Percentiles rank a stretch among this genome's conserved stretches.
Conservation (phyloP, 2,888 invertebrate species). For the Thelaira solivaga region DNA sequence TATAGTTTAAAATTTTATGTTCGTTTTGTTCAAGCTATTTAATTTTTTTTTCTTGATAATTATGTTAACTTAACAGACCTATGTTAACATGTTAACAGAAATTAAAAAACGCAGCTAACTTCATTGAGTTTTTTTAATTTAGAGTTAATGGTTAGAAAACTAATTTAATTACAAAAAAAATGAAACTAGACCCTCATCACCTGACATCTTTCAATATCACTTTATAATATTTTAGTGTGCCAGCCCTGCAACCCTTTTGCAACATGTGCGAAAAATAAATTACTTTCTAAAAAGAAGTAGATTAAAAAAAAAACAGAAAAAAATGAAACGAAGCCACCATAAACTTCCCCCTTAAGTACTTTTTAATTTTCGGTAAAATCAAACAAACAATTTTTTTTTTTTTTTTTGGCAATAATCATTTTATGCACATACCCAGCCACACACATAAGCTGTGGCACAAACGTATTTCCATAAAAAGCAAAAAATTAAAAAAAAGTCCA, state of each 20-base stretch:
- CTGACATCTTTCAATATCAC: background rate
- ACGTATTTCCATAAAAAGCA: too few relatives aligned
- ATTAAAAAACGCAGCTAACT: too few relatives aligned
- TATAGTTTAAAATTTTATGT: too few relatives aligned
- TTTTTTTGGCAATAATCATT: constrained; percentile 24
- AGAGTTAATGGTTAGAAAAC: too few relatives aligned
- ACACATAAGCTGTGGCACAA: too few relatives aligned
- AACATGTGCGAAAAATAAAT: constrained; percentile 27
- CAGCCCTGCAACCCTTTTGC: background rate
- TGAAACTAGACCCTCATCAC: background rate
- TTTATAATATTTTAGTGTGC: background rate
- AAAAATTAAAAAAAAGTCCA: background rate
- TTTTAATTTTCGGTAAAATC: constrained; percentile 54
- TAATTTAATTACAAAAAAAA: too few relatives aligned
- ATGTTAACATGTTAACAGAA: too few relatives aligned
- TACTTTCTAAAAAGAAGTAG: constrained; percentile 6
- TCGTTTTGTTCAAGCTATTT: too few relatives aligned
- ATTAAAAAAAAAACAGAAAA: background rate
- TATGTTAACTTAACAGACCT: too few relatives aligned
- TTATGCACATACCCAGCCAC: background rate
- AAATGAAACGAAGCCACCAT: constrained; percentile 28
- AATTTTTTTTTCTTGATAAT: too few relatives aligned
- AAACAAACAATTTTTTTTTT: constrained; percentile 35
- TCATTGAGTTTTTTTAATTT: too few relatives aligned
- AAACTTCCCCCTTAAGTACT: constrained; percentile 47